Conservation (phyloP, 2,113 vertebrate species). For the Alectura lathami region DNA sequence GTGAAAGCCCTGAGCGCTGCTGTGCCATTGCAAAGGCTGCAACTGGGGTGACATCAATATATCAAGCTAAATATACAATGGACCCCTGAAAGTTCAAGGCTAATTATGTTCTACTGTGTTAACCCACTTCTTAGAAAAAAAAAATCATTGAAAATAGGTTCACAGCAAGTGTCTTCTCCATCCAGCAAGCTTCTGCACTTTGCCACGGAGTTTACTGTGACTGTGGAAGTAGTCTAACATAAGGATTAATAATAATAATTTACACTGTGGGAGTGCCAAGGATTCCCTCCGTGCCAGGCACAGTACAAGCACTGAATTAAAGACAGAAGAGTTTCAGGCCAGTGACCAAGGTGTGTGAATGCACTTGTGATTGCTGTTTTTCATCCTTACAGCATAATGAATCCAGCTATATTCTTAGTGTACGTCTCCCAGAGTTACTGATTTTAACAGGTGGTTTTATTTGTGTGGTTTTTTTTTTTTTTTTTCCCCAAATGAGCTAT, state of each 20-base stretch:
- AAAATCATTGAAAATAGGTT: not conserved
- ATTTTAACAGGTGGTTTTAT: not conserved
- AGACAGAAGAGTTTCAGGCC: not conserved
- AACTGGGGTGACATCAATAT: not conserved
- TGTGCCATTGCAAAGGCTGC: not conserved
- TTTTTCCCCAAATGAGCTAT: not conserved
- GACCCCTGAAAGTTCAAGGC: not conserved
- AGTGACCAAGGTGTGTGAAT: not conserved
- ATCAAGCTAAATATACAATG: not conserved
- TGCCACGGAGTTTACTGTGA: not conserved
- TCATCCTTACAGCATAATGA: not conserved
- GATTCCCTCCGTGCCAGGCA: not conserved
- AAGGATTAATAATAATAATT: conserved; percentile 5
- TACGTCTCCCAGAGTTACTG: not conserved
- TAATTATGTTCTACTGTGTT: not conserved
- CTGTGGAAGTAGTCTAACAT: not conserved
- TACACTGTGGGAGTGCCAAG: not conserved
- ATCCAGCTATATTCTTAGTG: not conserved
- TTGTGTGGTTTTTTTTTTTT: no score
- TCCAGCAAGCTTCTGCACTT: not conserved
- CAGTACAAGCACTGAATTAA: not conserved
- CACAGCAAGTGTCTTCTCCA: not conserved
- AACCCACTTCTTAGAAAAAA: not conserved
- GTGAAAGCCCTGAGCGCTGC: not conserved
- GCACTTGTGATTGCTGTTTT: not conserved